A percentile compares a stretch with the other conserved stretches of the same genome.
These are phyloP conservation scores for Meiosimyza decipiens DNA, from an alignment of 2,888 invertebrate species.

Conservation along the genomic window DNA sequence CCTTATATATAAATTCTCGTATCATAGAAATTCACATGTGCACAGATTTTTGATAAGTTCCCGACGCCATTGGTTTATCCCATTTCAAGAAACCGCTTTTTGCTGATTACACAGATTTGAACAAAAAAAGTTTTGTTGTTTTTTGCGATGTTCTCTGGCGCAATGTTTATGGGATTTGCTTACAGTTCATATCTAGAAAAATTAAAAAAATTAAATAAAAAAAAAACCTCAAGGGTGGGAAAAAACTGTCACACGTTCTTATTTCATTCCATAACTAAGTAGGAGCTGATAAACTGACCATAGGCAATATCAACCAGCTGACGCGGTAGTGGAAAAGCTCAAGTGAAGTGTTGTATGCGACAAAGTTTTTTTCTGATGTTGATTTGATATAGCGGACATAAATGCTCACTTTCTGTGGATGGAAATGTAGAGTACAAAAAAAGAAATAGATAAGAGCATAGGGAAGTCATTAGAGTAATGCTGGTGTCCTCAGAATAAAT, in stretches of 20 bases:
- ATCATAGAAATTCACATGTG: slow-evolving; percentile 5
- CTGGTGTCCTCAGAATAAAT: too few species aligned
- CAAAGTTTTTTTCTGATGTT: neutral
- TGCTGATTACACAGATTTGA: slow-evolving; percentile 30
- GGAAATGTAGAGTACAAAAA: neutral
- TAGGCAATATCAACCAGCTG: slow-evolving; percentile 8
- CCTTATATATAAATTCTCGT: slow-evolving; percentile 1
- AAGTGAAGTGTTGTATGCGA: neutral
- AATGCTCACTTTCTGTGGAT: neutral
- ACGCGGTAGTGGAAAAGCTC: neutral
- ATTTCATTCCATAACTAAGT: neutral
- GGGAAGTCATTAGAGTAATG: too few species aligned
- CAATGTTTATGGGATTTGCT: slow-evolving; percentile 1
- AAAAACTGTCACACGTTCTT: slow-evolving; percentile 14
- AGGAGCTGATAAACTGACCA: slow-evolving; percentile 15
- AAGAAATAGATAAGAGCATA: neutral
- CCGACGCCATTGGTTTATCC: slow-evolving; percentile 26
- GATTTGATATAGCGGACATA: neutral
- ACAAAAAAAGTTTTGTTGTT: neutral
- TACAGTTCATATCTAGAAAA: slow-evolving; percentile 13
- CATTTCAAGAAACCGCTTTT: slow-evolving; percentile 29
- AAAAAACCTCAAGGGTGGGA: slow-evolving; percentile 31
- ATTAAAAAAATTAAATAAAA: neutral
- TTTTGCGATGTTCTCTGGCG: slow-evolving; percentile 4
- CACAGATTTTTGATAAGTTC: slow-evolving; percentile 27